Evolutionary conservation across 2,797 vertebrate species (phyloP), one percentile per base, ranked within the genome.

Genomic region (Nyctibius grandis): DNA sequence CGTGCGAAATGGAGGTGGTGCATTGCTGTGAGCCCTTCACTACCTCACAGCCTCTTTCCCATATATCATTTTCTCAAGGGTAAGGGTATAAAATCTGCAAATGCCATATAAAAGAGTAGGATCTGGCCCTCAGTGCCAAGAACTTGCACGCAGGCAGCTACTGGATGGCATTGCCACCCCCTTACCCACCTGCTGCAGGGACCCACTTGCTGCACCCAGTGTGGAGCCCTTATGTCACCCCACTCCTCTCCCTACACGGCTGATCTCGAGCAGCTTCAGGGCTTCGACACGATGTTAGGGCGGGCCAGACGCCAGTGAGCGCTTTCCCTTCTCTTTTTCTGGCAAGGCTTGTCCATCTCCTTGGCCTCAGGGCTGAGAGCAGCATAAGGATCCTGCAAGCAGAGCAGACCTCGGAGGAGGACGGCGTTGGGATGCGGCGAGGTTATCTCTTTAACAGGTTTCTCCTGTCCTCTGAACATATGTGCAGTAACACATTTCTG

Each of bases 401-500:
- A 1, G 74, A 67, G 78, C 36, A 7, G 86, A 29, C 25, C 68
- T 48, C 3, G 9, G 63, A 57, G 85, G 40, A 85, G 56, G 61
- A 54, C 3, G 28, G 68, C 2, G 10, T 12, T 34, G 82, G 77
- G 88, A 61, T 63, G 56, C 3, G 5, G 38, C 1, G 28, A 81
- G 83, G 87, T 86, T 95, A 60, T 94, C 94, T 83, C 65, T 73
- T 74, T 81, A 85, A 54, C 96, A 91, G 91, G 92, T 95, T 93
- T 45, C 89, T 93, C 85, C 87, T 88, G 81, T 96, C 79, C 88
- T 91, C 83, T 73, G 85, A 69, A 77, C 94, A 92, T 54, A 94
- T 93, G 92, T 89, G 83, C 93, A 75, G 76, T 47, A 77, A 95
- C 89, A 91, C 54, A 45, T 44, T 82, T 84, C 91, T 63, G 88